Percentiles rank a stretch among this genome's conserved stretches.
phyloP scores from a whole-genome alignment of 1,140 invertebrate species.

The Drosophila lowei region DNA sequence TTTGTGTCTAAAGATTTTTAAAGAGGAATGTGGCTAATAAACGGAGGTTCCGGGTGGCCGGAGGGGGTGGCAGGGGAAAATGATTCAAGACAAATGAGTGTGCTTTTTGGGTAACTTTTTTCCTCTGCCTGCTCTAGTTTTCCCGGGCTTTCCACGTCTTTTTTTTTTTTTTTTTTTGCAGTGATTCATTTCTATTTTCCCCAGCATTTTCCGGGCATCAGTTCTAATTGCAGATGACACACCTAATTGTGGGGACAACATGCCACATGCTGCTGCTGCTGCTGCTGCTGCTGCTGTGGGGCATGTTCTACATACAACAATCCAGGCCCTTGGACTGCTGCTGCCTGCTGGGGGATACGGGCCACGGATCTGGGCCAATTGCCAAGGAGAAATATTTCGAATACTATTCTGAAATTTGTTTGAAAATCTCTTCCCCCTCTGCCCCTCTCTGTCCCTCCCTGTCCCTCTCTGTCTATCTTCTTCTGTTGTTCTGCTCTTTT shows the following conservation, averaged over 20 bases:
- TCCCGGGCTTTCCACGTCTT: too few relatives aligned
- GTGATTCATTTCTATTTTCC: slow-evolving; percentile 18
- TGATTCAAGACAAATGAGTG: background rate
- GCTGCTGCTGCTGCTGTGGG: background rate
- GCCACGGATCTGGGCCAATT: slow-evolving; percentile 65
- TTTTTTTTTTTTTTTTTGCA: too few relatives aligned
- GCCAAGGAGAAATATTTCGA: slow-evolving; percentile 46
- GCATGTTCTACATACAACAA: slow-evolving; percentile 19
- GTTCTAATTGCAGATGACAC: slow-evolving; percentile 51
- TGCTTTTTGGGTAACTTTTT: too few relatives aligned
- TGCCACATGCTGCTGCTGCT: slow-evolving; percentile 4
- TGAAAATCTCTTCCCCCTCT: too few relatives aligned
- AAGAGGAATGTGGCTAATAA: too few relatives aligned
- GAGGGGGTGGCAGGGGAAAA: background rate
- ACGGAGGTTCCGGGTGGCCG: too few relatives aligned
- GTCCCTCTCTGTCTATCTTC: too few relatives aligned
- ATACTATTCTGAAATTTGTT: too few relatives aligned
- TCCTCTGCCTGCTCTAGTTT: too few relatives aligned
- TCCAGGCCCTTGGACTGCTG: slow-evolving; percentile 47
- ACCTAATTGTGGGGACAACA: slow-evolving; percentile 48
- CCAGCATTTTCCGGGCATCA: slow-evolving; percentile 4
- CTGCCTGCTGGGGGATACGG: background rate
- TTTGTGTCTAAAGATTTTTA: too few relatives aligned
- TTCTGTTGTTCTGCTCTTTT: too few relatives aligned
- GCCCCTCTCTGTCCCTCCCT: too few relatives aligned